Base-by-base conservation (phyloP, 2,113 vertebrate genomes). In the Opisthocomus hoazin region DNA sequence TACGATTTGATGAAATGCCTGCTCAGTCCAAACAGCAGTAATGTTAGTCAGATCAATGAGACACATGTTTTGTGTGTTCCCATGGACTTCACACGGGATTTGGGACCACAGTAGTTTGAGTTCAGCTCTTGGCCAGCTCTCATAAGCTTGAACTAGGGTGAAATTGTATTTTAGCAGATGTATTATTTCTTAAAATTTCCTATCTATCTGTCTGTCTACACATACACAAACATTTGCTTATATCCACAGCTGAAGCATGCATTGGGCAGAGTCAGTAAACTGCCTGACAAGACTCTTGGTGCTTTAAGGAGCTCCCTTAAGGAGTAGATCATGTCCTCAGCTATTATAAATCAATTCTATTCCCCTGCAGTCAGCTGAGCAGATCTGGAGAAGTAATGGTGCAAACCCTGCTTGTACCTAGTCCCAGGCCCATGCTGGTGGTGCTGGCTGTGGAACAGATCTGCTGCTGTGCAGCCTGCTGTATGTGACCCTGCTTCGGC, bases 401-500 rank as follows among this genome's bases (percentile, higher is more conserved):
- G 50, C 65, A 65, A 84, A 70, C 4, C 7, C 7, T 48, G 5
- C 26, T 16, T 82, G 34, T 69, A 51, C 4, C 7, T 26, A 12
- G 4, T 56, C 17, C 32, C 10, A 69, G 30, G 13, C 5, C 12
- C 0, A 0, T 53, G 13, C 3, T 46, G n/a, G 21, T 66, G 17
- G 26, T 66, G 9, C 21, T 60, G 39, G 12, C 46, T 54, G 26
- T 41, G 45, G 37, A 45, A 26, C 19, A 26, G n/a, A 34, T 34
- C 39, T 71, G n/a, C n/a, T 63, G 36, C 27, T 0, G 0, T n/a
- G n/a, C n/a, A n/a, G n/a, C n/a, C n/a, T n/a, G n/a, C n/a, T n/a
- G n/a, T n/a, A n/a, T n/a, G n/a, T n/a, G n/a, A n/a, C n/a, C n/a
- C n/a, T n/a, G n/a, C n/a, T n/a, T n/a, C n/a, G n/a, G n/a, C n/a